Percentiles rank a stretch among this genome's conserved stretches.
phyloP scores from a whole-genome alignment of 2,888 invertebrate genomes.

The Agrenia bidenticulata region DNA sequence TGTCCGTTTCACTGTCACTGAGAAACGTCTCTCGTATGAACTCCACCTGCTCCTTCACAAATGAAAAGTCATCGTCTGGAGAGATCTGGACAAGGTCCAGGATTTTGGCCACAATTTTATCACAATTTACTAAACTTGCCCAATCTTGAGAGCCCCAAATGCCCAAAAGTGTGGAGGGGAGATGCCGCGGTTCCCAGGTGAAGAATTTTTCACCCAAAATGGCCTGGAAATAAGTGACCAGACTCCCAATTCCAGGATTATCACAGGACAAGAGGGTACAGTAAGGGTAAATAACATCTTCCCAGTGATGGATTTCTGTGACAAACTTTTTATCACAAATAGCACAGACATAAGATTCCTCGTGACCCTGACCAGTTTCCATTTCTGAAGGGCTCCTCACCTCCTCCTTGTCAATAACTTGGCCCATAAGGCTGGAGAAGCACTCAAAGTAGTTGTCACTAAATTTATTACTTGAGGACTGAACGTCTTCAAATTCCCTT shows the following conservation, averaged over 20 bases:
- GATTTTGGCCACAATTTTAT: neutral
- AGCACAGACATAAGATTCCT: slow-evolving; percentile 23
- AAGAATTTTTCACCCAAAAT: slow-evolving; percentile 30
- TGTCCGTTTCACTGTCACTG: slow-evolving; percentile 16
- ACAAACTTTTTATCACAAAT: slow-evolving; percentile 38
- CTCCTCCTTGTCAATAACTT: slow-evolving; percentile 21
- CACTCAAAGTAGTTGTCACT: slow-evolving; percentile 46
- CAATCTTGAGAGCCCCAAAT: slow-evolving; percentile 40
- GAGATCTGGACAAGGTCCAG: neutral
- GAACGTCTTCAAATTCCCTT: slow-evolving; percentile 33
- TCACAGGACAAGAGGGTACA: slow-evolving; percentile 33
- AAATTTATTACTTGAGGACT: slow-evolving; percentile 16
- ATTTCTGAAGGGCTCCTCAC: neutral
- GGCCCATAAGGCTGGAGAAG: slow-evolving; percentile 33
- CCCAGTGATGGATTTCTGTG: slow-evolving; percentile 41
- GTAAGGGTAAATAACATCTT: slow-evolving; percentile 38
- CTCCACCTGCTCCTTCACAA: slow-evolving; percentile 5
- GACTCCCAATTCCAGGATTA: slow-evolving; percentile 14
- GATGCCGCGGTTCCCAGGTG: slow-evolving; percentile 31
- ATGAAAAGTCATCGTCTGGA: slow-evolving; percentile 6
- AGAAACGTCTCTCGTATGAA: slow-evolving; percentile 21
- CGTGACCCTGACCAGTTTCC: neutral
- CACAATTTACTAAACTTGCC: slow-evolving; percentile 19
- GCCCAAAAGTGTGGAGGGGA: slow-evolving; percentile 28
- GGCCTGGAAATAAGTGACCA: slow-evolving; percentile 28